phyloP scores from a whole-genome alignment of 2,113 vertebrate species.

The Vidua macroura region DNA sequence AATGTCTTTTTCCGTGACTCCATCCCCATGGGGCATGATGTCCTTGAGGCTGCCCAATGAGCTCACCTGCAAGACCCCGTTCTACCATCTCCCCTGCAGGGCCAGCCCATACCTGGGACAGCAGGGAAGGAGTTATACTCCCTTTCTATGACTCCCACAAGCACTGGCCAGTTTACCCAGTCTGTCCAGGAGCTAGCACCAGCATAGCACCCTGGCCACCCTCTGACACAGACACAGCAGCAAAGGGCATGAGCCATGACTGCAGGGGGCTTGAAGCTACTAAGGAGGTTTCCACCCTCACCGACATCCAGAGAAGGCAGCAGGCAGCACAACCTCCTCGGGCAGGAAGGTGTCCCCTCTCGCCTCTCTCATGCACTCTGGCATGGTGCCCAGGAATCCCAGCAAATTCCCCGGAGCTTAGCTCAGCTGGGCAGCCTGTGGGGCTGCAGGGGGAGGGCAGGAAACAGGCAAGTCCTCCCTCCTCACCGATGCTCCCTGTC shows the following conservation, averaged over 20 bases:
- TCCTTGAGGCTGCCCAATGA: neutral
- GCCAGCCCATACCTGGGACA: neutral
- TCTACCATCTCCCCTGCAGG: neutral
- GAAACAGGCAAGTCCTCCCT: neutral
- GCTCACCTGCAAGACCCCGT: accelerated
- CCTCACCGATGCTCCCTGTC: neutral
- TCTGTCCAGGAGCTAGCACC: neutral
- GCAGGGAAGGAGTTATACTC: neutral
- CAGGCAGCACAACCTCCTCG: neutral
- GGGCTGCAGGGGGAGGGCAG: neutral
- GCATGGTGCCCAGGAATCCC: slow-evolving; percentile 41
- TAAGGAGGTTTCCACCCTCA: neutral
- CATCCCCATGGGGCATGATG: accelerated
- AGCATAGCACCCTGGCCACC: accelerated
- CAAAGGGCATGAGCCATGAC: neutral
- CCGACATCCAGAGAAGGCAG: neutral
- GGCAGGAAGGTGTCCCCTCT: neutral
- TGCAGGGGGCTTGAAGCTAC: accelerated
- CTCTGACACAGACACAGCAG: neutral
- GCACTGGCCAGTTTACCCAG: neutral
- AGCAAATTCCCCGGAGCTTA: slow-evolving; percentile 8
- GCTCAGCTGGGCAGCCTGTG: neutral
- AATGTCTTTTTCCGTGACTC: neutral
- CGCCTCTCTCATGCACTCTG: neutral
- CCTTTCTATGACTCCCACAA: neutral